Evolutionary conservation across 2,888 invertebrate genomes (phyloP), one percentile per base, ranked within the genome.

Genomic region (Pseudeuparius sepicola): DNA sequence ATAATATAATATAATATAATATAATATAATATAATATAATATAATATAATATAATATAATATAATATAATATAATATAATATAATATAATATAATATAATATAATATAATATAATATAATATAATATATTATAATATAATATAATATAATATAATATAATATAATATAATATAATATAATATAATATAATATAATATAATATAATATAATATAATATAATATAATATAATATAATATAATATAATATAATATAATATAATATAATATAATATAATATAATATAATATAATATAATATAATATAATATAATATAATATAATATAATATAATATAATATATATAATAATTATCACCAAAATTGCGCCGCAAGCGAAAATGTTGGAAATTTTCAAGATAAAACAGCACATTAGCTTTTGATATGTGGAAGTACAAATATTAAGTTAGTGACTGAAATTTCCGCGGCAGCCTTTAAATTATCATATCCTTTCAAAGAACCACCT

Each of bases 111-210:
- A 20, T 20, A 20, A 7, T 20, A 20, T 20, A 20, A 7, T 20
- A 20, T 20, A 20, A 7, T 20, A 20, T 20, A 20, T 20, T 20
- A 20, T 20, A 20, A 7, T 20, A 20, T 20, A 20, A 7, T 20
- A 20, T 20, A 20, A 7, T 20, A 20, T 20, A 20, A 7, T 20
- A 20, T 20, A 20, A 7, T 20, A 20, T 20, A 20, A 7, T 20
- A 20, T 20, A 20, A 7, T 20, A 20, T 20, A 20, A 7, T 20
- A 20, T 20, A 20, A 7, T 20, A 20, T 20, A 20, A 7, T 20
- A 20, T 20, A 20, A 7, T 20, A 20, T 20, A 20, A 7, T 20
- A 20, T 20, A 20, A 7, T 20, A 20, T 20, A 20, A 7, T 20
- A 20, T 20, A 20, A 7, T 20, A 20, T 20, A 20, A 7, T 20